phyloP scores from a whole-genome alignment of 2,888 invertebrate genomes.

The Ornithoptera alexandrae region DNA sequence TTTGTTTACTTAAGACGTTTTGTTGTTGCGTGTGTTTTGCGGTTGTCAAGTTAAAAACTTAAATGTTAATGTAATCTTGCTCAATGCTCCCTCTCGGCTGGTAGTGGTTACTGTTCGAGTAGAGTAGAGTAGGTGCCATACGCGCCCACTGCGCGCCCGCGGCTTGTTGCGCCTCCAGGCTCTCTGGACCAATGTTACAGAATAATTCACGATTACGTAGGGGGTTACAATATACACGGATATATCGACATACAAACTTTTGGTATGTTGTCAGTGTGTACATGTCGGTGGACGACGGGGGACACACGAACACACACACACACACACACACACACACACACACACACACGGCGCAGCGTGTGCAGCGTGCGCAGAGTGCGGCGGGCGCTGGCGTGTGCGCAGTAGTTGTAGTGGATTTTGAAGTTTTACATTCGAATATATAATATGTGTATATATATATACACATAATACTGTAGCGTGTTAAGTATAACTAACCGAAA shows the following conservation, averaged over 20 bases:
- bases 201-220: slow-evolving; percentile 57
- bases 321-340: too few species aligned
- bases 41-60: slow-evolving; percentile 51
- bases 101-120: slow-evolving; percentile 65
- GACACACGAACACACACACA: too few species aligned
- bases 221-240: slow-evolving; percentile 62
- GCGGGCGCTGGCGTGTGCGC: slow-evolving; percentile 57
- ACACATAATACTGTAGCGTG: slow-evolving; percentile 38
- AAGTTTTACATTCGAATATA: slow-evolving; percentile 69
- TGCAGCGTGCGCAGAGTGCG: slow-evolving; percentile 76
- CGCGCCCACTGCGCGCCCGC: slow-evolving; percentile 41
- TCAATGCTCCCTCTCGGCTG: slow-evolving; percentile 70
- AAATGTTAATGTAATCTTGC: slow-evolving; percentile 59
- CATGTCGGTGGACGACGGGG: slow-evolving; percentile 47
- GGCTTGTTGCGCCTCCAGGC: slow-evolving; percentile 62
- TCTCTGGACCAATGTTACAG: slow-evolving; percentile 68
- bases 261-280: slow-evolving; percentile 64
- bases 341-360: slow-evolving; percentile 43
- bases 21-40: slow-evolving; percentile 33
- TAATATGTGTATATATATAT: too few species aligned
- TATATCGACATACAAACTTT: slow-evolving; percentile 44
- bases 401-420: slow-evolving; percentile 76
- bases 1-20: slow-evolving; percentile 39
- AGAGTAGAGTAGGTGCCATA: slow-evolving; percentile 63
- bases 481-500: slow-evolving; percentile 73